phyloP scores from a whole-genome alignment of 2,888 invertebrate genomes.

The Sesia bembeciformis region DNA sequence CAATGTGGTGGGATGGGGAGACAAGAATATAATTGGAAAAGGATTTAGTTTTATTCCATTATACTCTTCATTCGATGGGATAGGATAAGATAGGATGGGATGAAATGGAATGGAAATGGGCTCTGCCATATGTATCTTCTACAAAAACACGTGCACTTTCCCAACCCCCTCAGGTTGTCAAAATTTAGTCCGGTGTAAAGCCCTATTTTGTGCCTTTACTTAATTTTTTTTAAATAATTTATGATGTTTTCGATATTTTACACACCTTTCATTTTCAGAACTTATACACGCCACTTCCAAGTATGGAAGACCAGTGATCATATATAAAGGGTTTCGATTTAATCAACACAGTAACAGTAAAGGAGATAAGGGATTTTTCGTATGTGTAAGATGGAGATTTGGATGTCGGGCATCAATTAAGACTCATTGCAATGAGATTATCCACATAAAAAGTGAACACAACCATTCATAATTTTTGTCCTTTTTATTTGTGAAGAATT shows the following conservation, averaged over 20 bases:
- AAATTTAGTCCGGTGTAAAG: too few species aligned
- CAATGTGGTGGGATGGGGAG: too few species aligned
- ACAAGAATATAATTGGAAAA: too few species aligned
- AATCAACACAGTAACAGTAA: constrained; percentile 26
- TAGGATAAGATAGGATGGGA: too few species aligned
- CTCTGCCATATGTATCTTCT: too few species aligned
- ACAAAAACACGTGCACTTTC: too few species aligned
- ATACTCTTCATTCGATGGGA: too few species aligned
- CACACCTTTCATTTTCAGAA: constrained; percentile 4
- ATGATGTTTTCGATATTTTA: not conserved
- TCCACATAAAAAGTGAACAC: constrained; percentile 3
- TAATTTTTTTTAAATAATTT: not conserved
- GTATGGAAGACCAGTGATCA: constrained; percentile 13
- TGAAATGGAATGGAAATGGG: too few species aligned
- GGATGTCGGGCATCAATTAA: constrained; percentile 19
- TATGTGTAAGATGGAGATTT: constrained; percentile 16
- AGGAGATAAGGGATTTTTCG: constrained; percentile 19
- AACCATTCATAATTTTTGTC: constrained; percentile 1
- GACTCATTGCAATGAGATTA: constrained; percentile 12
- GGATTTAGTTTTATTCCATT: too few species aligned
- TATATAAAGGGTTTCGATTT: constrained; percentile 16
- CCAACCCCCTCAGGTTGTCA: too few species aligned
- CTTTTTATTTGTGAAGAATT: too few species aligned
- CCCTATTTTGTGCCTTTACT: too few species aligned
- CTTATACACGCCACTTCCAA: constrained; percentile 11